Base-by-base conservation (phyloP, 2,113 vertebrate genomes). In the Chauna torquata region DNA sequence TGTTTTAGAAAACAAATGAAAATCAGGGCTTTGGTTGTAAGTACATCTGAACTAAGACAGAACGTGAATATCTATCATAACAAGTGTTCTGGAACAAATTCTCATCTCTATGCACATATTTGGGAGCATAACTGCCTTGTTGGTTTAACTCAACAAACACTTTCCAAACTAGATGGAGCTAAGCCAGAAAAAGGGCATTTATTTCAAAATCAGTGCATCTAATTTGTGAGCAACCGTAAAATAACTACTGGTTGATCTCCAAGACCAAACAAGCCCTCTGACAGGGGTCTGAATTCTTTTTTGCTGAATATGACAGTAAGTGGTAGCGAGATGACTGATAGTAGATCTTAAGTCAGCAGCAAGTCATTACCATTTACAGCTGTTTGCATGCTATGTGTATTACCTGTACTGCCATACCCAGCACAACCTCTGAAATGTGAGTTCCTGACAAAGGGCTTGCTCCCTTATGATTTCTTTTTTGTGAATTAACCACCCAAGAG, bases 311-410 rank as follows among this genome's bases (percentile, higher is more conserved):
- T 0, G 4, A n/a, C 36, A 57, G 86, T 16, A 27, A 40, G 45
- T 11, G 55, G 59, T 22, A 36, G n/a, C 8, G 0, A 2, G n/a
- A n/a, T 50, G 38, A 34, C 49, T 58, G 50, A 28, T 20, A 34
- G 71, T 16, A 34, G 49, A 47, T 17, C 50, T 71, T 11, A 17
- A 64, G 50, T 40, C 55, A 57, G 75, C 49, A 64, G 62, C 44
- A 50, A 70, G 28, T 14, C 57, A 12, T 17, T 9, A 44, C 62
- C 75, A 38, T 16, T n/a, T 15, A 42, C 0, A 5, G 49, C 2
- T 27, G 28, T 11, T 13, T 4, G 20, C 49, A 7, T 1, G 28
- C 32, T 20, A 25, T 34, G 36, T 2, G 1, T 4, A 3, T 42
- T 8, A 8, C 16, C 5, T 2, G 17, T 11, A 12, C 45, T 40